Conservation (phyloP, 2,888 invertebrate species). For the Dendrolimus houi region DNA sequence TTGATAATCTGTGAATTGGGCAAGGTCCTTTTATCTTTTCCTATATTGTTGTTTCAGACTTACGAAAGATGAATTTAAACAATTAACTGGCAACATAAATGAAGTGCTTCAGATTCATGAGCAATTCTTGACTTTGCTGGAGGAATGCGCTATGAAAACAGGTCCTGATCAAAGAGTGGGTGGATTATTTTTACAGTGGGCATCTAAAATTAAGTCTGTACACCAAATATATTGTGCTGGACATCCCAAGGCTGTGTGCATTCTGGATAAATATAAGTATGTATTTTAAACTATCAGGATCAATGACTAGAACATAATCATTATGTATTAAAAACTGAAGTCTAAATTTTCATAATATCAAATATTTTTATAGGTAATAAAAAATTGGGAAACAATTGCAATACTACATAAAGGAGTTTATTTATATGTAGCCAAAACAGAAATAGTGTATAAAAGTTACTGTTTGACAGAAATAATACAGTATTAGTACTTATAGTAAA, state of each 20-base stretch:
- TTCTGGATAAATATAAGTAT: conserved; percentile 95
- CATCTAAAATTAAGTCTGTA: conserved; percentile 87
- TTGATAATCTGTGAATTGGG: no score
- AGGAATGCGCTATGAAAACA: conserved; percentile 84
- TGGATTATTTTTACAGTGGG: conserved; percentile 91
- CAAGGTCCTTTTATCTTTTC: no score
- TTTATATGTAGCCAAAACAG: no score
- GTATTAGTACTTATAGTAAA: no score
- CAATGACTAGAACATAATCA: no score
- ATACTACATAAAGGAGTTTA: no score
- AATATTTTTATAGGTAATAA: no score
- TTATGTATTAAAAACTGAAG: no score
- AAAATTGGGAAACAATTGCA: no score
- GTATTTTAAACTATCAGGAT: conserved; percentile 17
- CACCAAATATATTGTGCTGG: conserved; percentile 93
- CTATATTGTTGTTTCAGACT: conserved; percentile 75
- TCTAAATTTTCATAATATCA: no score
- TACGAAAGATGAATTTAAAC: conserved; percentile 89
- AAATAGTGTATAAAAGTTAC: no score
- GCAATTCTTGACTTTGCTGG: conserved; percentile 85
- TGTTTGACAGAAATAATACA: no score
- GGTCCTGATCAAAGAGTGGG: conserved; percentile 91
- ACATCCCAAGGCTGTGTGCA: conserved; percentile 95
- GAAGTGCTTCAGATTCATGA: conserved; percentile 92
- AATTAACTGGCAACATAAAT: conserved; percentile 91